Evolutionary conservation across 2,888 invertebrate species (phyloP).

Genomic region (Automeris io): DNA sequence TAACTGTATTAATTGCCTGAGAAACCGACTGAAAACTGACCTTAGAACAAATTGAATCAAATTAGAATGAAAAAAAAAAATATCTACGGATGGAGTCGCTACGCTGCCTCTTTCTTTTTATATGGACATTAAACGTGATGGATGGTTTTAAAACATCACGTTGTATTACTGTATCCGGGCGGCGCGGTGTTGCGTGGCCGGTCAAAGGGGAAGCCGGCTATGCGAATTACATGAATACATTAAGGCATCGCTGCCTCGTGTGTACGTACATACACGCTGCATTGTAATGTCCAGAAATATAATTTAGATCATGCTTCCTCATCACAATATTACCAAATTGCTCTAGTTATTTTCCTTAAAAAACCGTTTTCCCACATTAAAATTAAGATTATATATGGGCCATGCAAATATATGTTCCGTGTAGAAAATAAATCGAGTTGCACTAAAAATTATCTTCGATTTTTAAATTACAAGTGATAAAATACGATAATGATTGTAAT

Average conservation of each 20-base stretch:
- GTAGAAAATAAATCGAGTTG: too few relatives aligned
- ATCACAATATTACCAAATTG: conserved; percentile 54
- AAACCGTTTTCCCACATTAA: too few relatives aligned
- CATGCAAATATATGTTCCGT: too few relatives aligned
- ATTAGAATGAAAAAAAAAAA: conserved; percentile 38
- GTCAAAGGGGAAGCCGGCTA: conserved; percentile 76
- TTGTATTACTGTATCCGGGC: conserved; percentile 72
- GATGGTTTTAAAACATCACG: conserved; percentile 76
- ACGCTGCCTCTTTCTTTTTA: conserved; percentile 62
- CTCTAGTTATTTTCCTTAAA: too few relatives aligned
- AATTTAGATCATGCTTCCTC: conserved; percentile 70
- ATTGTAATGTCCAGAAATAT: conserved; percentile 74
- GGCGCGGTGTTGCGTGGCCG: conserved; percentile 73
- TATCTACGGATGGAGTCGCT: conserved; percentile 45
- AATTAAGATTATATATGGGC: too few relatives aligned
- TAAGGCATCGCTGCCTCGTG: conserved; percentile 69
- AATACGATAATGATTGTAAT: too few relatives aligned
- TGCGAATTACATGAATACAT: conserved; percentile 78
- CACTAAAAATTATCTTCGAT: too few relatives aligned
- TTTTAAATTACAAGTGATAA: too few relatives aligned
- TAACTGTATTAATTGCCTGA: too few relatives aligned
- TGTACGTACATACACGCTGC: conserved; percentile 63
- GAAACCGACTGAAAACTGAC: not conserved
- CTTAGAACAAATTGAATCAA: conserved; percentile 21
- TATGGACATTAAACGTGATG: conserved; percentile 74